Percentiles rank a stretch among this genome's conserved stretches.
These are phyloP conservation scores for Coelopa pilipes DNA, from an alignment of 2,888 invertebrate species.

Conservation along the genomic window DNA sequence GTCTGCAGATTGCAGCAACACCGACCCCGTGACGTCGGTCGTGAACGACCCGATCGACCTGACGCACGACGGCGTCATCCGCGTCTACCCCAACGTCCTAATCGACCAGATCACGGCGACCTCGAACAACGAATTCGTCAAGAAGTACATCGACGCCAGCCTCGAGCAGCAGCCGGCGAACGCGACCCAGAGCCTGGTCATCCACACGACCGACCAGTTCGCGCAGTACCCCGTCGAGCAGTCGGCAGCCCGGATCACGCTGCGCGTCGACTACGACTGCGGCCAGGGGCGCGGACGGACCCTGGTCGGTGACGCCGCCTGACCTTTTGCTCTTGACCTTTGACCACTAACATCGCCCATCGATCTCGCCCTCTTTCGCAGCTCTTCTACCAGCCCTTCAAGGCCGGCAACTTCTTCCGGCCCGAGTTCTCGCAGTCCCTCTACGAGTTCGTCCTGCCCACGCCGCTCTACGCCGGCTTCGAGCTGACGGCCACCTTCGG, in stretches of 20 bases:
- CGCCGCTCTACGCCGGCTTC: conserved; percentile 51
- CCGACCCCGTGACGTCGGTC: conserved; percentile 42
- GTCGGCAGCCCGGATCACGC: conserved; percentile 42
- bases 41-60: conserved; percentile 45
- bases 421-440: conserved; percentile 48
- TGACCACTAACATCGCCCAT: no score
- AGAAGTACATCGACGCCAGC: conserved; percentile 50
- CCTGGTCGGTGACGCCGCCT: conserved; percentile 41
- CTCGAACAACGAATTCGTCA: conserved; percentile 46
- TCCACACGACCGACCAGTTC: conserved; percentile 49
- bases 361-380: conserved; percentile 26
- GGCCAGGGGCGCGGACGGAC: conserved; percentile 42
- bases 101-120: conserved; percentile 43
- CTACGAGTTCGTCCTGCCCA: conserved; percentile 50
- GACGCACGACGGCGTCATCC: conserved; percentile 40
- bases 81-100: conserved; percentile 44
- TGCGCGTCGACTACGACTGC: conserved; percentile 47
- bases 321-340: no score
- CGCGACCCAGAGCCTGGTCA: conserved; percentile 41
- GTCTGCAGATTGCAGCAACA: conserved; percentile 42
- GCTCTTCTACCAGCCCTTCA: conserved; percentile 49
- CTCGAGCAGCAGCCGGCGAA: conserved; percentile 36
- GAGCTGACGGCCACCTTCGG: conserved; percentile 49
- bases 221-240: conserved; percentile 49
- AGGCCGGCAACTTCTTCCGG: conserved; percentile 48